phyloP scores from a whole-genome alignment of 2,797 vertebrate species.

The Fistularia tabacaria region DNA sequence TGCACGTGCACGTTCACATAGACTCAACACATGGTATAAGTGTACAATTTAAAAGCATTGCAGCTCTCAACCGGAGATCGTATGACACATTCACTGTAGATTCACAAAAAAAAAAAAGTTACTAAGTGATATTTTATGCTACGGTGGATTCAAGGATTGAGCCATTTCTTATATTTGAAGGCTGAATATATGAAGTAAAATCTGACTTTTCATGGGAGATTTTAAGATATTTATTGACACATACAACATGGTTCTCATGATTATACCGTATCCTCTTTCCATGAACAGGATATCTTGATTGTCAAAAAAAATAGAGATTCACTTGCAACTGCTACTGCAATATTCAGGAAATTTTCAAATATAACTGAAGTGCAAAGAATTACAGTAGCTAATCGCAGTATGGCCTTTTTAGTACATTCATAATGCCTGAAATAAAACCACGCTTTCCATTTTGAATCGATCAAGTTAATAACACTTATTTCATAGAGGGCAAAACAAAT shows the following conservation, averaged over 20 bases:
- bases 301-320: slow-evolving; percentile 50
- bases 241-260: slow-evolving; percentile 6
- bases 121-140: slow-evolving; percentile 11
- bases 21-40: slow-evolving; percentile 12
- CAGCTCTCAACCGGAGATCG: slow-evolving; percentile 16
- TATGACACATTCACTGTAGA: slow-evolving; percentile 30
- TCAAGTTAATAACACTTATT: not conserved
- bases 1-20: slow-evolving; percentile 13
- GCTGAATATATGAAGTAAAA: slow-evolving; percentile 34
- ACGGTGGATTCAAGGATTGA: slow-evolving; percentile 22
- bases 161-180: slow-evolving; percentile 25
- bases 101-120: slow-evolving; percentile 39
- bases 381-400: slow-evolving; percentile 37
- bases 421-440: slow-evolving; percentile 22
- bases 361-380: slow-evolving; percentile 58
- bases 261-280: not conserved
- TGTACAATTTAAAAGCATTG: slow-evolving; percentile 16
- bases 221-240: slow-evolving; percentile 9
- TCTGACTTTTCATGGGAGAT: slow-evolving; percentile 3
- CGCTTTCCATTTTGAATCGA: not conserved
- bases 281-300: slow-evolving; percentile 9
- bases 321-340: slow-evolving; percentile 32
- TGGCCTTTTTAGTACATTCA: slow-evolving; percentile 65
- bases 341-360: slow-evolving; percentile 23
- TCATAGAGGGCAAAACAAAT: slow-evolving; percentile 1